A percentile compares a stretch with the other conserved stretches of the same genome.
Evolutionary conservation across 2,888 invertebrate genomes (phyloP).

Genomic region (Standfussiana lucernea): DNA sequence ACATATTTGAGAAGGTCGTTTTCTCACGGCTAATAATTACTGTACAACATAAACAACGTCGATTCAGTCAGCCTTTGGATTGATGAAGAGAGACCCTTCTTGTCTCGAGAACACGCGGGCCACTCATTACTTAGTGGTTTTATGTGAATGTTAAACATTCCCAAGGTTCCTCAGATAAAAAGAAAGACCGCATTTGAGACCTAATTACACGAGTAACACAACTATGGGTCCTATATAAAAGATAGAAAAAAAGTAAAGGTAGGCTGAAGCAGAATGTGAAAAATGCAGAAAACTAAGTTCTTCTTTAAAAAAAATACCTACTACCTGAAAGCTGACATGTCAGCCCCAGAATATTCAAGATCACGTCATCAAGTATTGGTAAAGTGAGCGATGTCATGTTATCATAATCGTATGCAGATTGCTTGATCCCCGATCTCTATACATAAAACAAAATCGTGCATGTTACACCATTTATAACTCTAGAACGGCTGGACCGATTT

Average conservation of each 20-base stretch:
- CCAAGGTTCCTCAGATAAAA: neutral
- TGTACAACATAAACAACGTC: constrained; percentile 25
- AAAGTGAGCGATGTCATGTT: neutral
- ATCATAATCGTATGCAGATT: neutral
- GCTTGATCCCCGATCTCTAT: neutral
- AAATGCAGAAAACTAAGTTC: too few relatives aligned
- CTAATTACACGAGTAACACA: neutral
- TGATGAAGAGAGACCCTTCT: constrained; percentile 30
- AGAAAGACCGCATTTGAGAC: neutral
- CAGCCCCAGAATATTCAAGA: too few relatives aligned
- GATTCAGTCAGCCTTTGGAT: constrained; percentile 21
- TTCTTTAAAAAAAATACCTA: neutral
- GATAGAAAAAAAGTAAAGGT: too few relatives aligned
- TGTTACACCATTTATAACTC: too few relatives aligned
- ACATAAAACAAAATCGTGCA: too few relatives aligned
- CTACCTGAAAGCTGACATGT: neutral
- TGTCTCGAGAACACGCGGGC: constrained; percentile 10
- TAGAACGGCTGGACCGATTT: too few relatives aligned
- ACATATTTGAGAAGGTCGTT: constrained; percentile 44
- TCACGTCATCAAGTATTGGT: neutral
- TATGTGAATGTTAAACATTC: neutral
- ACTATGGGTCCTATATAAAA: neutral
- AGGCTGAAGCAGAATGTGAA: too few relatives aligned
- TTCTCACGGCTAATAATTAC: constrained; percentile 36
- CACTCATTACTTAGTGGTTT: constrained; percentile 19